Evolutionary conservation across 2,888 invertebrate genomes (phyloP).

Genomic region (Meiosimyza platycephala): DNA sequence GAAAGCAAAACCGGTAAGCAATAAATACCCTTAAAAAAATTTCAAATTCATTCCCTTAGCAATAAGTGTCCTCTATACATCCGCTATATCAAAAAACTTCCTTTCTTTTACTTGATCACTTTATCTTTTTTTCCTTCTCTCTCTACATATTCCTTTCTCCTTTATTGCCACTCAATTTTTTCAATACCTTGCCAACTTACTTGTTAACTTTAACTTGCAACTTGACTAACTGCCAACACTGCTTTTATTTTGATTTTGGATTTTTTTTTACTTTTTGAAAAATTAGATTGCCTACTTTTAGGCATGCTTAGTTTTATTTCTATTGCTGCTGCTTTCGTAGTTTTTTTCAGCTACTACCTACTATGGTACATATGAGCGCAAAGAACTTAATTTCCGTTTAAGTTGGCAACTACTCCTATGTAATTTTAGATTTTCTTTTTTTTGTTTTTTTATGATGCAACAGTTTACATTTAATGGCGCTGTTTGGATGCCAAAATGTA

Average conservation of each 20-base stretch:
- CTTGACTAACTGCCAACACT: conserved; percentile 61
- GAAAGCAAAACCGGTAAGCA: conserved; percentile 66
- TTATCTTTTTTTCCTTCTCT: neutral
- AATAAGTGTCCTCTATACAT: neutral
- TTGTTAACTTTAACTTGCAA: conserved; percentile 36
- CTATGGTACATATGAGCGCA: too few relatives aligned
- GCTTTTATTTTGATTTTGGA: conserved; percentile 50
- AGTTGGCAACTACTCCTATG: too few relatives aligned
- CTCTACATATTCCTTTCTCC: neutral
- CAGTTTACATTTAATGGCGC: too few relatives aligned
- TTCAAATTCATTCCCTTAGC: too few relatives aligned
- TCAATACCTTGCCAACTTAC: neutral
- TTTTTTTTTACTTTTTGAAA: conserved; percentile 17
- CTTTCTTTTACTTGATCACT: conserved; percentile 2
- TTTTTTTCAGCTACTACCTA: too few relatives aligned
- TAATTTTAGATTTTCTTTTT: too few relatives aligned
- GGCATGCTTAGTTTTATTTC: conserved; percentile 16
- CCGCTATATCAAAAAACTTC: neutral
- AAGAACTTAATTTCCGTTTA: too few relatives aligned
- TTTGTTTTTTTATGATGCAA: too few relatives aligned
- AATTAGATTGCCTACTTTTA: conserved; percentile 39
- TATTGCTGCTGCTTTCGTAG: too few relatives aligned
- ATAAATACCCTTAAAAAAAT: neutral
- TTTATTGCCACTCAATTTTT: neutral
- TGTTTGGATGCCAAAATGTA: too few relatives aligned